These are phyloP conservation scores for Drosophila phalerata DNA, from an alignment of 2,888 invertebrate genomes.

Conservation along the genomic window DNA sequence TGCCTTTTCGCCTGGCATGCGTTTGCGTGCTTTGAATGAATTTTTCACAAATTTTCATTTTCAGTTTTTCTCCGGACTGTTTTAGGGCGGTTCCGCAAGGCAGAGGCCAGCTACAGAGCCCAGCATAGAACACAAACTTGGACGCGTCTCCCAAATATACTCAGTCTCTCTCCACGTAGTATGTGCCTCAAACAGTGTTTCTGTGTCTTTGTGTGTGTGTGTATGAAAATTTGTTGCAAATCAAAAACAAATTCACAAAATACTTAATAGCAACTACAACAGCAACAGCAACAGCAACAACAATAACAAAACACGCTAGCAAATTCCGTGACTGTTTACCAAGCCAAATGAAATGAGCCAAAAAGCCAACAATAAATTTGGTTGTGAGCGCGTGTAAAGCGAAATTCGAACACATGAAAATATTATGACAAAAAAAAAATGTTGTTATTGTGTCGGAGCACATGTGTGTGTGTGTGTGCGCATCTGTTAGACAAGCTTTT, in stretches of 20 bases:
- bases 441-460: conserved; percentile 73
- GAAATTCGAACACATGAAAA: conserved; percentile 63
- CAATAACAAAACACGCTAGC: conserved; percentile 4
- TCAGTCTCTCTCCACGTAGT: conserved; percentile 32
- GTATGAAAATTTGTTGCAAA: conserved; percentile 58
- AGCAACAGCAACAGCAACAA: neutral
- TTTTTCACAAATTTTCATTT: conserved; percentile 85
- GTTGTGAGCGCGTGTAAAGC: conserved; percentile 49
- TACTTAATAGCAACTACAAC: conserved; percentile 39
- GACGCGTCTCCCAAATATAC: conserved; percentile 45
- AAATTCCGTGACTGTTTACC: conserved; percentile 41
- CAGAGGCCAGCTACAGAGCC: conserved; percentile 72
- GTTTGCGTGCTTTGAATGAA: conserved; percentile 81
- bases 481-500: conserved; percentile 61
- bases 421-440: conserved; percentile 69
- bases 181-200: conserved; percentile 26
- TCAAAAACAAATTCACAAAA: conserved; percentile 60
- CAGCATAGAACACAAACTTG: conserved; percentile 50
- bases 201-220: conserved; percentile 27
- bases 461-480: conserved; percentile 51
- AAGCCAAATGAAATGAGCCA: conserved; percentile 40
- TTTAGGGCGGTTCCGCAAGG: conserved; percentile 86
- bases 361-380: conserved; percentile 47
- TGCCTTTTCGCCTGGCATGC: conserved; percentile 59
- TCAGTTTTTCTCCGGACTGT: conserved; percentile 86